A percentile compares a stretch with the other conserved stretches of the same genome.
These are phyloP conservation scores for Puntigrus tetrazona DNA, from an alignment of 2,113 vertebrate genomes.

Conservation along the genomic window DNA sequence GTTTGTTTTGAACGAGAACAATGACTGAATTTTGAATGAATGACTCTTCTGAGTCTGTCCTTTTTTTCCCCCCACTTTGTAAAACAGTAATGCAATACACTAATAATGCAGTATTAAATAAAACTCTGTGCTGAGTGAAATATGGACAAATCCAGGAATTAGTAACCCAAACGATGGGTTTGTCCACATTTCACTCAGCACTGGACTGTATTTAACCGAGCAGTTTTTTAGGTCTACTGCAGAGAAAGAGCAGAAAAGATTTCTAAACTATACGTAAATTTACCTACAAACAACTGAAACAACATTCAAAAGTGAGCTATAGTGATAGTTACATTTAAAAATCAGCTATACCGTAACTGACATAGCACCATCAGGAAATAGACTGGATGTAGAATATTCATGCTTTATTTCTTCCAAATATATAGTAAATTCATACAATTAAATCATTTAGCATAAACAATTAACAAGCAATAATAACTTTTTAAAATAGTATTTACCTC, in stretches of 20 bases:
- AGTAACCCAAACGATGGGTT: too few relatives aligned
- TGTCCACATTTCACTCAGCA: too few relatives aligned
- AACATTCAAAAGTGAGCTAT: background rate
- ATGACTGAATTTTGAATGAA: background rate
- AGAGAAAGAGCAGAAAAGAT: background rate
- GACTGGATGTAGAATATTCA: background rate
- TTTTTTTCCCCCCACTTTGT: background rate
- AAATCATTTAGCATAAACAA: too few relatives aligned
- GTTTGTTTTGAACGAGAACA: background rate
- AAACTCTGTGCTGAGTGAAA: too few relatives aligned
- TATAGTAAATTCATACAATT: too few relatives aligned
- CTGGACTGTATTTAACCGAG: too few relatives aligned
- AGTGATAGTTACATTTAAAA: too few relatives aligned
- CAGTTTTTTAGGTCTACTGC: too few relatives aligned
- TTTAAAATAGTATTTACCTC: background rate
- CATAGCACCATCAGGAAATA: background rate
- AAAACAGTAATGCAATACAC: too few relatives aligned
- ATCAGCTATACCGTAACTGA: background rate
- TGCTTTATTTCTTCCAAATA: background rate
- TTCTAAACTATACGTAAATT: background rate
- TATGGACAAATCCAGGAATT: too few relatives aligned
- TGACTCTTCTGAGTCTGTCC: background rate
- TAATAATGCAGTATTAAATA: too few relatives aligned
- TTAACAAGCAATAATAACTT: too few relatives aligned
- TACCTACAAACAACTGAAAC: background rate